Percentiles rank a stretch among this genome's conserved stretches.
Conservation (phyloP, 2,888 invertebrate species). For the Linnaemya tessellans region DNA sequence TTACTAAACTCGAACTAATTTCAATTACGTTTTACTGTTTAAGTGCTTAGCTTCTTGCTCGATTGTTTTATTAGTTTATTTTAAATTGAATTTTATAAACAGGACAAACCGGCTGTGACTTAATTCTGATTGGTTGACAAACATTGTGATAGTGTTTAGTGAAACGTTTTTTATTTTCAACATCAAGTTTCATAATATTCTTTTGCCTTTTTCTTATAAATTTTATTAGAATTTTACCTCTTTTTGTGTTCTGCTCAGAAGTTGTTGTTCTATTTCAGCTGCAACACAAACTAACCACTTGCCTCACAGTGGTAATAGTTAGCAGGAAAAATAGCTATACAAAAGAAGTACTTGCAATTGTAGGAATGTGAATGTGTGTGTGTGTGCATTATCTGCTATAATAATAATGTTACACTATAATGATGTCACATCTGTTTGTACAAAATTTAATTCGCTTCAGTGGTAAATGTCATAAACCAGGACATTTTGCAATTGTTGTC, state of each 20-base stretch:
- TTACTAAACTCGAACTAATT: background rate
- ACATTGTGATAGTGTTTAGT: background rate
- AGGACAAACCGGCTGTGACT: constrained; percentile 37
- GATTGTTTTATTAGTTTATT: background rate
- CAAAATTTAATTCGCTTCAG: constrained; percentile 67
- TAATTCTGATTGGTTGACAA: constrained; percentile 60
- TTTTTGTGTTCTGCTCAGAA: constrained; percentile 18
- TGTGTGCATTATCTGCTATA: constrained; percentile 17
- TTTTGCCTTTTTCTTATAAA: constrained; percentile 29
- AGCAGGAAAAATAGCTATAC: constrained; percentile 11
- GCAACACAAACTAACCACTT: constrained; percentile 29
- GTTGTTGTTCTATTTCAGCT: constrained; percentile 44
- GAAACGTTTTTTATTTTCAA: background rate
- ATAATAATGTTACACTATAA: constrained; percentile 66
- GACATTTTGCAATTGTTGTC: constrained; percentile 67
- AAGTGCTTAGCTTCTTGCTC: background rate
- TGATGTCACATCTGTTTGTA: constrained; percentile 69
- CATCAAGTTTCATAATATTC: constrained; percentile 20
- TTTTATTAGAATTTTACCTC: constrained; percentile 29
- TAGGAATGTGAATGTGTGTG: background rate
- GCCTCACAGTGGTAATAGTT: constrained; percentile 39
- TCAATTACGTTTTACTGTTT: background rate
- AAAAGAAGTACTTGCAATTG: background rate
- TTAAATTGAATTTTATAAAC: constrained; percentile 43
- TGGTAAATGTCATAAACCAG: constrained; percentile 69